These are phyloP conservation scores for Latheticus oryzae DNA, from an alignment of 2,888 invertebrate species.

Conservation along the genomic window DNA sequence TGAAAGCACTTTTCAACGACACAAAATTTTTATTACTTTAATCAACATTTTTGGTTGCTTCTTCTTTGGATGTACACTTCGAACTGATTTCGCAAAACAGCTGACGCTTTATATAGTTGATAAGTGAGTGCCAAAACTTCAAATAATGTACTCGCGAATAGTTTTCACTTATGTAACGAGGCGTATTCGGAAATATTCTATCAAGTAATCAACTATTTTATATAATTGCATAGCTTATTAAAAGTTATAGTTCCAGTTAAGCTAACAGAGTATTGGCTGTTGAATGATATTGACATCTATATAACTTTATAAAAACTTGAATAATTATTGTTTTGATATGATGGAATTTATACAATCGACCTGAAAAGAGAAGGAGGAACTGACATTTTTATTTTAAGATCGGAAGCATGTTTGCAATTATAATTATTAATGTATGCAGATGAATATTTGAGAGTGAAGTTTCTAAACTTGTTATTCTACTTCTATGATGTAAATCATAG, in stretches of 20 bases:
- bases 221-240: conserved; percentile 9
- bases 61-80: neutral
- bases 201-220: conserved; percentile 6
- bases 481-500: conserved; percentile 4
- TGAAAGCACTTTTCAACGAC: neutral
- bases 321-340: no score
- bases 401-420: conserved; percentile 20
- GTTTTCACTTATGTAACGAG: conserved; percentile 14
- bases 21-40: conserved; percentile 4
- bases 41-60: conserved; percentile 6
- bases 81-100: conserved; percentile 26
- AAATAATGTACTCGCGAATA: conserved; percentile 1
- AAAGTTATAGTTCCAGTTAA: neutral
- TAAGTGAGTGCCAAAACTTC: conserved; percentile 10
- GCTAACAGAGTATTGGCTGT: conserved; percentile 12
- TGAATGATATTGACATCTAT: neutral
- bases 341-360: no score
- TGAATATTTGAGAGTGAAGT: neutral
- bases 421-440: conserved; percentile 5
- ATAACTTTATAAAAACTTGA: no score
- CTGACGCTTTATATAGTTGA: conserved; percentile 18
- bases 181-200: conserved; percentile 20
- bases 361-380: neutral
- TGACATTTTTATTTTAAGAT: conserved; percentile 9
- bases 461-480: conserved; percentile 5